Base-by-base conservation (phyloP, 2,113 vertebrate genomes). In the Progne subis region DNA sequence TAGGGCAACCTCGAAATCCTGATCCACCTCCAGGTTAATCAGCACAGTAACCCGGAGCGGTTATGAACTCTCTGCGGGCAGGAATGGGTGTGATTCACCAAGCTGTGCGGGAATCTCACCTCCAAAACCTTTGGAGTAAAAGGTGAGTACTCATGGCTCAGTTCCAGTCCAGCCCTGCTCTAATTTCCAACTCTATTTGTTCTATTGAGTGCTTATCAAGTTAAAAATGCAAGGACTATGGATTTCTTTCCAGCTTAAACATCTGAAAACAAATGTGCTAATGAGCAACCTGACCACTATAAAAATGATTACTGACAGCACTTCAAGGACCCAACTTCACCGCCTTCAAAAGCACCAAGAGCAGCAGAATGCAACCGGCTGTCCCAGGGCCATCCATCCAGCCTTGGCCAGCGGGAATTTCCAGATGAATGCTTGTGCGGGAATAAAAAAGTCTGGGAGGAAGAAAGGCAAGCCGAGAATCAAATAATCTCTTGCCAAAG, bases 211-310 rank as follows among this genome's bases (percentile, higher is more conserved):
- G 65, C 60, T 90, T 90, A 95, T 90, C 93, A 94, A 95, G 95
- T 97, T 97, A 97, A 97, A 97, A 96, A 96, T 94, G 96, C 94
- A 97, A 95, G 80, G 79, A 91, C 94, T 95, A 96, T 96, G 77
- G 96, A 97, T 97, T 95, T 96, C 87, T 92, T 86, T 86, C 90
- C 82, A 83, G 92, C 92, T 95, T 96, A 96, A 97, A 92, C 95
- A 95, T 92, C 91, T 86, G 87, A 94, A 94, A 96, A 96, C 94
- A 95, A 95, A 94, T 31, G 59, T 86, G 90, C 92, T 97, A 97
- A 97, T 94, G 91, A 97, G 90, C 89, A 86, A 76, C 49, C 91
- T 88, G 94, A 93, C 85, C 65, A 65, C 92, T 74, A 86, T 84
- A 76, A 95, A 96, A 96, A 85, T 95, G 79, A 95, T 92, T 90